Evolutionary conservation across 1,140 invertebrate species (phyloP).

Genomic region (Sinella curviseta): DNA sequence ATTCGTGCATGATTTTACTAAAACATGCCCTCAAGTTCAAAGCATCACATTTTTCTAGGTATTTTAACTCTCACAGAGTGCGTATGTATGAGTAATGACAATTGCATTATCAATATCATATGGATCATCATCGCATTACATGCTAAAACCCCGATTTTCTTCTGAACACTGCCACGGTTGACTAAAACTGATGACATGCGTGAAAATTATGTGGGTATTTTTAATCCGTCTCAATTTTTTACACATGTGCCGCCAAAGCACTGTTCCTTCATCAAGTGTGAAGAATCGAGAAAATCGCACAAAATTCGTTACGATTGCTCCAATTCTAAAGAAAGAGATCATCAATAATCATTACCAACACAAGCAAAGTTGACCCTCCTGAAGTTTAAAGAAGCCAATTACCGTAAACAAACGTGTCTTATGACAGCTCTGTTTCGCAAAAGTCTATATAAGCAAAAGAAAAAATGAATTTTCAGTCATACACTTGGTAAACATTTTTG

Average conservation of each 20-base stretch:
- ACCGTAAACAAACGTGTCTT: too few relatives aligned
- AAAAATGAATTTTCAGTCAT: too few relatives aligned
- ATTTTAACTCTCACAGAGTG: too few relatives aligned
- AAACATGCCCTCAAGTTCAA: background rate
- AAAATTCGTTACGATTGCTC: background rate
- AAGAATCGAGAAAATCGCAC: background rate
- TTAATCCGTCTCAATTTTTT: background rate
- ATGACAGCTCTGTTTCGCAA: too few relatives aligned
- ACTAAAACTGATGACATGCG: background rate
- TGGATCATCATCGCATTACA: background rate
- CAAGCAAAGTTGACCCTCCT: too few relatives aligned
- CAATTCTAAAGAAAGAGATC: background rate
- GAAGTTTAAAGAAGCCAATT: too few relatives aligned
- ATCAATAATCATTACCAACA: too few relatives aligned
- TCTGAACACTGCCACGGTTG: background rate
- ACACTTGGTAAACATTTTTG: too few relatives aligned
- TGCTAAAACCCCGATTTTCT: background rate
- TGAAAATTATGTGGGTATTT: constrained; percentile 23
- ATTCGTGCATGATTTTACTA: background rate
- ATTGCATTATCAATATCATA: background rate
- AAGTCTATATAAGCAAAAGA: too few relatives aligned
- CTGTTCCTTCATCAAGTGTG: background rate
- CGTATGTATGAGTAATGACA: background rate
- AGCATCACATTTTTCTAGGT: too few relatives aligned
- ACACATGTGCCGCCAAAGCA: constrained; percentile 10